phyloP scores from a whole-genome alignment of 2,113 vertebrate genomes.

The Trachemys scripta region DNA sequence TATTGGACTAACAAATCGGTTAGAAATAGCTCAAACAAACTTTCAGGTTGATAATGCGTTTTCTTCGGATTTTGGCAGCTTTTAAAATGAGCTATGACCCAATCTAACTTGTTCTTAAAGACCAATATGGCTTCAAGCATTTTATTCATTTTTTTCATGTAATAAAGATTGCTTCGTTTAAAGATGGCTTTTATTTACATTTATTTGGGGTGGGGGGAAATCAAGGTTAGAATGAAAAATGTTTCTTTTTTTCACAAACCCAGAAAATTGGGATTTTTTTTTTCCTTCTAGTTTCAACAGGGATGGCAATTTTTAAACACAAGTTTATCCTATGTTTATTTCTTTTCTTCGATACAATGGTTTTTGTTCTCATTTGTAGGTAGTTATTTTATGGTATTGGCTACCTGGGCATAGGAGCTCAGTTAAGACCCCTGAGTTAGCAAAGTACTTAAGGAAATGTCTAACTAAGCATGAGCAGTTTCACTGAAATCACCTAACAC shows the following conservation, averaged over 20 bases:
- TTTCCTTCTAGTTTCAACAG: conserved; percentile 29
- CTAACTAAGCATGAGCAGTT: neutral
- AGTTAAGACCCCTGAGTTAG: conserved; percentile 31
- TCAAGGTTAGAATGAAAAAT: conserved; percentile 19
- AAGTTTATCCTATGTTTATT: neutral
- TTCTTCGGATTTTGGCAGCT: conserved; percentile 69
- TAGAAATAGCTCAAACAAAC: conserved; percentile 60
- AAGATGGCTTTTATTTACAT: conserved; percentile 29
- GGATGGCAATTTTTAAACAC: conserved; percentile 33
- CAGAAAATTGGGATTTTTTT: conserved; percentile 40
- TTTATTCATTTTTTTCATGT: conserved; percentile 48
- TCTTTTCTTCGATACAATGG: neutral
- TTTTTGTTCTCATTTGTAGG: neutral
- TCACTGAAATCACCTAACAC: neutral
- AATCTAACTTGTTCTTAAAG: conserved; percentile 61
- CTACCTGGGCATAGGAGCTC: conserved; percentile 17
- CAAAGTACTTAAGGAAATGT: conserved; percentile 8
- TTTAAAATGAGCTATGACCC: conserved; percentile 68
- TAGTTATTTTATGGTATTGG: conserved; percentile 13
- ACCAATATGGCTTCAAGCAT: conserved; percentile 64
- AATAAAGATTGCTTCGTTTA: conserved; percentile 56
- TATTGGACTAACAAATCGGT: conserved; percentile 72
- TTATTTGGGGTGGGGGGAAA: conserved; percentile 9
- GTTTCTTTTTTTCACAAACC: conserved; percentile 23
- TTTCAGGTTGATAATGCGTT: conserved; percentile 66